These are phyloP conservation scores for Acridotheres tristis DNA, from an alignment of 2,797 vertebrate genomes.

Conservation along the genomic window DNA sequence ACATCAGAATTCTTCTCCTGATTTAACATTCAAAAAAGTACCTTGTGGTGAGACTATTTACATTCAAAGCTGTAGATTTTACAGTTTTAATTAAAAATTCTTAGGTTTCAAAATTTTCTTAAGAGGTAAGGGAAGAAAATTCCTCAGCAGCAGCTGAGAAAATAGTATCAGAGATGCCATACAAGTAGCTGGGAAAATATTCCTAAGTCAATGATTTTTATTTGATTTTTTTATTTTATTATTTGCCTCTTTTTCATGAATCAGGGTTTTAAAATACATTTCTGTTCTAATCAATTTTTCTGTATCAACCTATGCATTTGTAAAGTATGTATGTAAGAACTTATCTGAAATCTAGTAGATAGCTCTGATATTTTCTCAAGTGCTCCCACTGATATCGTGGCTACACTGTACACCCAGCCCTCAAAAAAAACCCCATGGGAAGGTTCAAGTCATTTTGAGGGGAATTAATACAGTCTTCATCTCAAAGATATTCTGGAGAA, in stretches of 20 bases:
- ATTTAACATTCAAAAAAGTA: neutral
- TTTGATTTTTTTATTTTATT: neutral
- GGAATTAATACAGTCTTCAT: neutral
- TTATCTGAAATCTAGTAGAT: neutral
- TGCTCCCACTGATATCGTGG: neutral
- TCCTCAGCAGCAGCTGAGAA: neutral
- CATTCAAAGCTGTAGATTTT: neutral
- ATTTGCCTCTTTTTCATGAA: neutral
- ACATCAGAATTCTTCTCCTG: neutral
- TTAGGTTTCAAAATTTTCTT: neutral
- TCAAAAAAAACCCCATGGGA: neutral
- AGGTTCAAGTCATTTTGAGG: neutral
- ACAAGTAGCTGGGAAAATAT: neutral
- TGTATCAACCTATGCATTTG: neutral
- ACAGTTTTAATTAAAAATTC: neutral
- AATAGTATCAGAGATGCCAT: neutral
- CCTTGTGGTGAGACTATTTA: neutral
- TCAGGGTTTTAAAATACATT: neutral
- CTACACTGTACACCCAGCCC: neutral
- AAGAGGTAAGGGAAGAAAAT: neutral
- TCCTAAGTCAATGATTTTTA: neutral
- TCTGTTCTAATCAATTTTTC: neutral
- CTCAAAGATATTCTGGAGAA: neutral
- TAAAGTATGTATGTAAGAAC: neutral
- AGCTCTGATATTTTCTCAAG: neutral